Conservation (phyloP, 2,797 vertebrate genomes). For the Melanotaenia nigrans region DNA sequence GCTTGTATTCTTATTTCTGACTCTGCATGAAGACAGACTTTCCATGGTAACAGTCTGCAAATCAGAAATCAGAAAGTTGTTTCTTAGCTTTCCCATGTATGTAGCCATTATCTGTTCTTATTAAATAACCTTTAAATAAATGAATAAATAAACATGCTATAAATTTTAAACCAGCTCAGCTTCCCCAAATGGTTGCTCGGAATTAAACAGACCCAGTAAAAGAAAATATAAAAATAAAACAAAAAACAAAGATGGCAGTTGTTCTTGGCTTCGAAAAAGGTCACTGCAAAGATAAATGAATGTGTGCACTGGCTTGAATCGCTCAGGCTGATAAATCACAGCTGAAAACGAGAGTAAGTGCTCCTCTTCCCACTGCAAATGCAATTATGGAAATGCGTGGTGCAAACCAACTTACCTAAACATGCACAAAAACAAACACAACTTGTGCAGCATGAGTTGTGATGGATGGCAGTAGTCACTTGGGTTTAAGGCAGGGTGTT, state of each 20-base stretch:
- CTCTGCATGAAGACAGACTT: constrained; percentile 28
- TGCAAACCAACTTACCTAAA: constrained; percentile 69
- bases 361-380: constrained; percentile 72
- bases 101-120: too few species aligned
- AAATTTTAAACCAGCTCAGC: constrained; percentile 26
- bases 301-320: constrained; percentile 70
- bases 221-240: neutral
- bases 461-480: constrained; percentile 76
- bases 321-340: constrained; percentile 75
- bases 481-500: constrained; percentile 68
- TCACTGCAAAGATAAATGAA: constrained; percentile 73
- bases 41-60: constrained; percentile 21
- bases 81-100: too few species aligned
- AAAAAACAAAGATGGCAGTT: constrained; percentile 61
- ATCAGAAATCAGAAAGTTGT: constrained; percentile 19
- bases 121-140: too few species aligned
- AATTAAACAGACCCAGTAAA: constrained; percentile 1
- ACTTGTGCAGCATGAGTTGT: constrained; percentile 33
- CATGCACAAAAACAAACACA: constrained; percentile 68
- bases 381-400: constrained; percentile 80
- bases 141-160: constrained; percentile 18
- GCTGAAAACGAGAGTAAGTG: constrained; percentile 77
- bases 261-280: constrained; percentile 62
- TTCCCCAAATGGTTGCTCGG: constrained; percentile 4
- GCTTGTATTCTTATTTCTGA: constrained; percentile 19